phyloP scores from a whole-genome alignment of 2,797 vertebrate genomes.

The Tiaroga cobitis region DNA sequence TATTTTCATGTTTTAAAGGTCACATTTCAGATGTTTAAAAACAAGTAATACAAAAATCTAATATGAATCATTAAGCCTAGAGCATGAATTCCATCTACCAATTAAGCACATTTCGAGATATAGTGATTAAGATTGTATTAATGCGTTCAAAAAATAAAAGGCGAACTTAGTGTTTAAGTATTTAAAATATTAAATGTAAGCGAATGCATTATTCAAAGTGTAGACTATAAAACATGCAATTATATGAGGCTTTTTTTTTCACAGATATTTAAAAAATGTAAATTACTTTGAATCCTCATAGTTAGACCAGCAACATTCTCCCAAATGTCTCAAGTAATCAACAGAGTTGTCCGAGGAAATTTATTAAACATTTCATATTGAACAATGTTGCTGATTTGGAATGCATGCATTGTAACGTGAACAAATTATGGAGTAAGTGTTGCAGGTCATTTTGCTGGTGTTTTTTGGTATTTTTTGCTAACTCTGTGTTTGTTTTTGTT shows the following conservation, averaged over 20 bases:
- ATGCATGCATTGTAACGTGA: not conserved
- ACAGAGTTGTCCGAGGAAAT: not conserved
- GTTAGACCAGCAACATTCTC: not conserved
- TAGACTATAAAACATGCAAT: not conserved
- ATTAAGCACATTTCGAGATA: not conserved
- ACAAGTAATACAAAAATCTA: not conserved
- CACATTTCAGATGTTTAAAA: conserved; percentile 11
- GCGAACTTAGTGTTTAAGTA: not conserved
- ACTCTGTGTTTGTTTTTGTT: too few relatives aligned
- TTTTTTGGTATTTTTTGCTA: too few relatives aligned
- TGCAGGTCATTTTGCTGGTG: not conserved
- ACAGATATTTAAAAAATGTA: not conserved
- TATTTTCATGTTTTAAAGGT: conserved; percentile 9
- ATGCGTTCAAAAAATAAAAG: not conserved
- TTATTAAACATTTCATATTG: not conserved
- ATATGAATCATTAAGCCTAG: not conserved
- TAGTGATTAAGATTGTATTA: not conserved
- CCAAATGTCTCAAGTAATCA: not conserved
- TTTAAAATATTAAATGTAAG: not conserved
- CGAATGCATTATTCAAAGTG: not conserved
- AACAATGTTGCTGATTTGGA: not conserved
- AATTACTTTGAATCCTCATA: not conserved
- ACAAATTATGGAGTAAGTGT: not conserved
- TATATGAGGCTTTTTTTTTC: not conserved
- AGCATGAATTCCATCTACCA: not conserved